Percentiles rank a stretch among this genome's conserved stretches.
Conservation (phyloP, 2,797 vertebrate genomes). For the Toxotes lorentzi region DNA sequence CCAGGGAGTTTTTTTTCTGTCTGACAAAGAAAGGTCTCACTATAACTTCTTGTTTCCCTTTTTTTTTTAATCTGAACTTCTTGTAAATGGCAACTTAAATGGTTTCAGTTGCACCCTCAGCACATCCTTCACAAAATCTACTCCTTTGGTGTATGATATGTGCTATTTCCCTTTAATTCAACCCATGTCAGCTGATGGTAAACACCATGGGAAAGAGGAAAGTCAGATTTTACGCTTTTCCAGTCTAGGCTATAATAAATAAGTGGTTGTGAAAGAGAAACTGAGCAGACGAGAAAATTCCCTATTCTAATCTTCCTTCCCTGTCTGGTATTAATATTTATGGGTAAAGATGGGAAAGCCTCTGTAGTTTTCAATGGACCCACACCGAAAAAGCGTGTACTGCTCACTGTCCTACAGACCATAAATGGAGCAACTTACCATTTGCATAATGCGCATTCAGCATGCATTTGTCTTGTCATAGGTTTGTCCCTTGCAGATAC, state of each 20-base stretch:
- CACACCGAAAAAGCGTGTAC: neutral
- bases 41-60: neutral
- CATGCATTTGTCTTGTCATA: neutral
- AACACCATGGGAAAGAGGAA: conserved; percentile 37
- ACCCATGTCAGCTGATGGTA: conserved; percentile 23
- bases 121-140: neutral
- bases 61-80: neutral
- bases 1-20: neutral
- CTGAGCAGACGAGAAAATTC: conserved; percentile 44
- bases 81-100: neutral
- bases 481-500: neutral
- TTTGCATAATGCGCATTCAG: neutral
- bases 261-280: conserved; percentile 64
- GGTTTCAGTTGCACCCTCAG: neutral
- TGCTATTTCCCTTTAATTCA: conserved; percentile 20
- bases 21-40: neutral
- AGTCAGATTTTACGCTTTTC: conserved; percentile 49
- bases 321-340: conserved; percentile 20
- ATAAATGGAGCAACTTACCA: neutral
- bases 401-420: neutral
- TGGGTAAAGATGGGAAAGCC: neutral
- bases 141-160: neutral
- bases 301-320: conserved; percentile 23
- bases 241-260: conserved; percentile 16
- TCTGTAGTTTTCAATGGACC: neutral